Percentiles rank a stretch among this genome's conserved stretches.
These are phyloP conservation scores for Bruchidius siliquastri DNA, from an alignment of 2,888 invertebrate species.

Conservation along the genomic window DNA sequence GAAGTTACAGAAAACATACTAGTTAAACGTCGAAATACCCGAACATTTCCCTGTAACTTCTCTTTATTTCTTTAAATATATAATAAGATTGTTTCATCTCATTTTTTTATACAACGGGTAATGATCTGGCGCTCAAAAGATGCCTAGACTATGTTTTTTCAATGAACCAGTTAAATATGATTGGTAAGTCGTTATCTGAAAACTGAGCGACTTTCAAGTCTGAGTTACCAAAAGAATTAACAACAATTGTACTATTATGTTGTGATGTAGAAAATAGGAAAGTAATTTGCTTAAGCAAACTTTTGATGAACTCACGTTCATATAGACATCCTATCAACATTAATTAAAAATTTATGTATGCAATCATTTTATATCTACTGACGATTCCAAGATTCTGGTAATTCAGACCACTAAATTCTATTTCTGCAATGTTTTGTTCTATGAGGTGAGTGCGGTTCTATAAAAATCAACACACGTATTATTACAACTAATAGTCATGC, in stretches of 20 bases:
- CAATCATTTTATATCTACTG: background rate
- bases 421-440: conserved; percentile 12
- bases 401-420: background rate
- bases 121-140: conserved; percentile 32
- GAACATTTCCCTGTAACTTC: conserved; percentile 21
- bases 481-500: conserved; percentile 7
- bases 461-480: conserved; percentile 21
- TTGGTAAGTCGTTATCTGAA: background rate
- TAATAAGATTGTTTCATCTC: conserved; percentile 31
- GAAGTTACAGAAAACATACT: conserved; percentile 22
- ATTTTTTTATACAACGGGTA: conserved; percentile 27
- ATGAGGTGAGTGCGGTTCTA: conserved; percentile 37
- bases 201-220: background rate
- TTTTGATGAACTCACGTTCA: no score
- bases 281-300: no score
- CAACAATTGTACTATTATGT: no score
- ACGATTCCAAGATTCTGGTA: background rate
- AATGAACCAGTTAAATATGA: conserved; percentile 9
- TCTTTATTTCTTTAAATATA: conserved; percentile 18
- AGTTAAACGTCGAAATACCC: conserved; percentile 1
- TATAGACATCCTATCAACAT: no score
- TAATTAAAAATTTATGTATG: no score
- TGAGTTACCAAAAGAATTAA: background rate
- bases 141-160: conserved; percentile 28
- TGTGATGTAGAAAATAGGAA: no score